A percentile compares a stretch with the other conserved stretches of the same genome.
These are phyloP conservation scores for Oophaga pumilio DNA, from an alignment of 2,113 vertebrate genomes.

Conservation along the genomic window DNA sequence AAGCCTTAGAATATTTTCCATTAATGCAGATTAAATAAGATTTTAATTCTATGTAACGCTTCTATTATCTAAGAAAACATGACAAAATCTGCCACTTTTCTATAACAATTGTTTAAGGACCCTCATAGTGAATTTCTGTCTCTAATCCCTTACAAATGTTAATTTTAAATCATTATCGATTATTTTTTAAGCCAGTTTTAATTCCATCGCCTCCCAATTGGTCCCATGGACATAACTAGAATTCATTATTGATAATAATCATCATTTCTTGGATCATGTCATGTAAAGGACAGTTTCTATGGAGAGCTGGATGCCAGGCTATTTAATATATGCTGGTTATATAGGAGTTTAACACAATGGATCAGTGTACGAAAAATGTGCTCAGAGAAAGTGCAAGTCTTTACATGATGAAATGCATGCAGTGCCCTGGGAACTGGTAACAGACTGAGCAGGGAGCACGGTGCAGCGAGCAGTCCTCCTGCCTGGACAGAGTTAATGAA, in stretches of 20 bases:
- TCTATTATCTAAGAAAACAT: too few species aligned
- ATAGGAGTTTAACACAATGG: neutral
- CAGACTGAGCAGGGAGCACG: neutral
- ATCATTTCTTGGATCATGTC: neutral
- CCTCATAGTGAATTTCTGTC: too few species aligned
- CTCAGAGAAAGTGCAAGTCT: neutral
- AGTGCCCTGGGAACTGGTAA: neutral
- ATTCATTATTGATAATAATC: neutral
- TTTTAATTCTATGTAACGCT: too few species aligned
- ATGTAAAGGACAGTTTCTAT: neutral
- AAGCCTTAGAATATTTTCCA: too few species aligned
- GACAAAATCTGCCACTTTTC: too few species aligned
- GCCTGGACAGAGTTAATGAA: neutral
- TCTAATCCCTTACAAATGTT: too few species aligned
- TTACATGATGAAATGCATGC: slow-evolving; percentile 11
- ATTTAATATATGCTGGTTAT: neutral
- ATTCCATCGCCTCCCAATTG: neutral
- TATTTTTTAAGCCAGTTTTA: neutral
- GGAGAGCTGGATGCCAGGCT: neutral
- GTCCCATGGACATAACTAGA: neutral
- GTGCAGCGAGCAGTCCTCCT: neutral
- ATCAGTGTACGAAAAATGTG: neutral
- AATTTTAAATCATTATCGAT: neutral
- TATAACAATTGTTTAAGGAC: too few species aligned
- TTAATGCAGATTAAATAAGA: too few species aligned